These are phyloP conservation scores for Xiphophorus couchianus DNA, from an alignment of 2,113 vertebrate species.

Conservation along the genomic window DNA sequence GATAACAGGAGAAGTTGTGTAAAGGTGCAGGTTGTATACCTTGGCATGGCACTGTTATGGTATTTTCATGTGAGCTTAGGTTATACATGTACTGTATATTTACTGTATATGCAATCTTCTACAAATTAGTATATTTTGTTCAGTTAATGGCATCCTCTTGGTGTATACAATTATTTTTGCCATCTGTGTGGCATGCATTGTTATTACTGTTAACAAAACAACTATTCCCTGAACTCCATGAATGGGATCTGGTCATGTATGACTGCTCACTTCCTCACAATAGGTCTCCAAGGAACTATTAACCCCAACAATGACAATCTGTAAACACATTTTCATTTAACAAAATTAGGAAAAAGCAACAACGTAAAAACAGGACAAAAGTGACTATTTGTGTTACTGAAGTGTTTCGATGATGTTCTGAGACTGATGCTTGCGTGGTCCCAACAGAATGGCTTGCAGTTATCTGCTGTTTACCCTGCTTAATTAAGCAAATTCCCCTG, in stretches of 20 bases:
- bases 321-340: conserved; percentile 46
- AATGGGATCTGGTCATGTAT: conserved; percentile 47
- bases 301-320: conserved; percentile 30
- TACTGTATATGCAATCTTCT: not conserved
- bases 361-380: not conserved
- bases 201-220: conserved; percentile 57
- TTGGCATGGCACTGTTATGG: too few species aligned
- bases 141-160: conserved; percentile 43
- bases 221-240: conserved; percentile 41
- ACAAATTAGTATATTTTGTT: conserved; percentile 6
- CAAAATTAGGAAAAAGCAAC: conserved; percentile 20
- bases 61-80: not conserved
- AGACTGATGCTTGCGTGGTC: conserved; percentile 48
- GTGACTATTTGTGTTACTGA: conserved; percentile 1
- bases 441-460: conserved; percentile 67
- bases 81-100: not conserved
- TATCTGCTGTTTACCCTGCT: conserved; percentile 76
- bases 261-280: conserved; percentile 43
- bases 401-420: conserved; percentile 38
- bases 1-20: too few species aligned
- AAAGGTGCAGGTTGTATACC: too few species aligned
- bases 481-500: conserved; percentile 82
- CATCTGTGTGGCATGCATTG: conserved; percentile 51
- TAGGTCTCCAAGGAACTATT: conserved; percentile 44
- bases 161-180: conserved; percentile 39